Base-by-base conservation (phyloP, 2,797 vertebrate species). In the Tympanoctomys barrerae region DNA sequence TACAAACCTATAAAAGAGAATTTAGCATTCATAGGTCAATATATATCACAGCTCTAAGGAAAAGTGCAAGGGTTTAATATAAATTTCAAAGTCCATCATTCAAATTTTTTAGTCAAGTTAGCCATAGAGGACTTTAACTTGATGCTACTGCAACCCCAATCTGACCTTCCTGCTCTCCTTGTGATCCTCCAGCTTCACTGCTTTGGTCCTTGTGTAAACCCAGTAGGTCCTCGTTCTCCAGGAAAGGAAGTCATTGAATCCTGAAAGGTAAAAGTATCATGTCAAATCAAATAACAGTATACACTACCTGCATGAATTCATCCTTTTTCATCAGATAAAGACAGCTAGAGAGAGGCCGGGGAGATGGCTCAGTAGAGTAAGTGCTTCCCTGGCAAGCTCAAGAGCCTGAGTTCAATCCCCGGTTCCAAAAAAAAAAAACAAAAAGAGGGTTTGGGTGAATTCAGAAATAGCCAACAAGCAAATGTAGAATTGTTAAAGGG, bases 31-130 rank as follows among this genome's bases (percentile, higher is more conserved):
- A 57, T n/a, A 88, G 36, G 13, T 71, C 46, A 46, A 59, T 18
- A 79, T 31, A 84, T 12, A 84, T 18, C 73, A 26, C 33, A 93
- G 9, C 71, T 61, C 52, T 73, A 94, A 94, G 78, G 10, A 92
- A 92, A 96, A 92, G 26, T 64, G 42, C 46, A 93, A 28, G 57
- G 57, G 87, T 96, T 93, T 94, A 39, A 85, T 77, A 95, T 80
- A 90, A 96, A 79, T 31, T 93, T 78, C 49, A 92, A 33, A 22
- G 46, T 54, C 92, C 24, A 39, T 91, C 61, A 81, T 91, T 94
- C 66, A 86, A 94, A 89, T 21, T 86, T 79, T 96, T 94, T 79
- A 84, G 70, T 46, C 89, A 81, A 62, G 6, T 52, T 91, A 28
- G 26, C 42, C 66, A 92, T 57, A 87, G 8, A 80, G 3, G 12